These are phyloP conservation scores for Oryctes rhinoceros DNA, from an alignment of 1,140 invertebrate species.

Conservation along the genomic window DNA sequence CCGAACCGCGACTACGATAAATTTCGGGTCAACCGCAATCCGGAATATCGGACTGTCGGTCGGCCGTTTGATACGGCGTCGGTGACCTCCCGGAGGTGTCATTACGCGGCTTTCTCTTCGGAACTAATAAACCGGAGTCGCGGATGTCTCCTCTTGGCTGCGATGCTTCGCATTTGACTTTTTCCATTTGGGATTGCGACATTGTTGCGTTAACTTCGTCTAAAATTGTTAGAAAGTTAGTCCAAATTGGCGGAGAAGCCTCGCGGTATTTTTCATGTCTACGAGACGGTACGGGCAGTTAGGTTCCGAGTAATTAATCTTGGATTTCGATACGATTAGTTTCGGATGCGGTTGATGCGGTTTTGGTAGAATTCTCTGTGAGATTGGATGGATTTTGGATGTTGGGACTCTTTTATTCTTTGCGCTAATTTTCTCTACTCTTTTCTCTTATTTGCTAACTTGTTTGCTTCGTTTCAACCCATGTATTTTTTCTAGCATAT, in stretches of 20 bases:
- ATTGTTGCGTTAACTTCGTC: too few relatives aligned
- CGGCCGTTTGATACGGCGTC: neutral
- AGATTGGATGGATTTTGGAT: neutral
- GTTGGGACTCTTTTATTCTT: too few relatives aligned
- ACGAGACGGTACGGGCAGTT: neutral
- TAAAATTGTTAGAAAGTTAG: too few relatives aligned
- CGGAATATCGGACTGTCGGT: neutral
- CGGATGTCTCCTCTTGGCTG: neutral
- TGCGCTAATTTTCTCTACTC: too few relatives aligned
- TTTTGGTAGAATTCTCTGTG: neutral
- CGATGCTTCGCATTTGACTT: too few relatives aligned
- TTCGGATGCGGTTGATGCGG: neutral
- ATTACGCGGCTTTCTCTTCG: neutral
- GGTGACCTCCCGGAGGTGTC: neutral
- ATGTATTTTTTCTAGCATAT: too few relatives aligned
- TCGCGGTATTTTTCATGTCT: neutral
- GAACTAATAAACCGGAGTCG: neutral
- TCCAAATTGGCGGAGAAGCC: too few relatives aligned
- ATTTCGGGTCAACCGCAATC: conserved; percentile 35
- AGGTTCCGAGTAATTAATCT: neutral
- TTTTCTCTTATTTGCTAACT: too few relatives aligned
- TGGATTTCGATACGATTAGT: conserved; percentile 1
- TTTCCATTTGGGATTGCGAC: too few relatives aligned
- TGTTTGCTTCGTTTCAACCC: too few relatives aligned
- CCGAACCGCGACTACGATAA: conserved; percentile 16